Conservation (phyloP, 1,140 invertebrate genomes). For the Cyrtorhinus lividipennis region DNA sequence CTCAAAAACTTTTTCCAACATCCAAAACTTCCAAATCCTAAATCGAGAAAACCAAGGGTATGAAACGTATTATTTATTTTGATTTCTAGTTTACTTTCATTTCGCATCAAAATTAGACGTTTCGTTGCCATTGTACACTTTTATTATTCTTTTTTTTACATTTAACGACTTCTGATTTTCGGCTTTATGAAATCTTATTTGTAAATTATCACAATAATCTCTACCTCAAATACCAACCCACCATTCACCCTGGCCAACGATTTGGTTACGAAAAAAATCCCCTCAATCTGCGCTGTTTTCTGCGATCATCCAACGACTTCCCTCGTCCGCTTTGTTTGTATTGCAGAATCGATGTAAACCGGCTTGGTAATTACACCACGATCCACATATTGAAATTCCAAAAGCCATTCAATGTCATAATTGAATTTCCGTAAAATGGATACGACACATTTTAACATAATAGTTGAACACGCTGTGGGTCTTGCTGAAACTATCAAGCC, state of each 20-base stretch:
- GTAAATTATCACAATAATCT: neutral
- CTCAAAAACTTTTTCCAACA: neutral
- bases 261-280: neutral
- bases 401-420: neutral
- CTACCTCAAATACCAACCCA: constrained; percentile 1
- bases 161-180: neutral
- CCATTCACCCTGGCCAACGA: neutral
- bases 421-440: neutral
- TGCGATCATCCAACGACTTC: neutral
- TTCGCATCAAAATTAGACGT: neutral
- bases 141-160: neutral
- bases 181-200: neutral
- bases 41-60: constrained; percentile 3
- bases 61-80: neutral
- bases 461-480: neutral
- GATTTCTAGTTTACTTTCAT: neutral
- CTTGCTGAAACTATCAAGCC: neutral
- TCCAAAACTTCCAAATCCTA: neutral
- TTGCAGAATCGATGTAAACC: neutral
- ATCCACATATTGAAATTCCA: neutral
- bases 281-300: neutral
- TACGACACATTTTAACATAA: neutral
- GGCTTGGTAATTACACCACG: neutral
- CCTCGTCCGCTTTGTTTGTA: neutral
- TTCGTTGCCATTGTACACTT: no score